These are phyloP conservation scores for Asarcornis scutulata DNA, from an alignment of 2,113 vertebrate species.

Conservation along the genomic window DNA sequence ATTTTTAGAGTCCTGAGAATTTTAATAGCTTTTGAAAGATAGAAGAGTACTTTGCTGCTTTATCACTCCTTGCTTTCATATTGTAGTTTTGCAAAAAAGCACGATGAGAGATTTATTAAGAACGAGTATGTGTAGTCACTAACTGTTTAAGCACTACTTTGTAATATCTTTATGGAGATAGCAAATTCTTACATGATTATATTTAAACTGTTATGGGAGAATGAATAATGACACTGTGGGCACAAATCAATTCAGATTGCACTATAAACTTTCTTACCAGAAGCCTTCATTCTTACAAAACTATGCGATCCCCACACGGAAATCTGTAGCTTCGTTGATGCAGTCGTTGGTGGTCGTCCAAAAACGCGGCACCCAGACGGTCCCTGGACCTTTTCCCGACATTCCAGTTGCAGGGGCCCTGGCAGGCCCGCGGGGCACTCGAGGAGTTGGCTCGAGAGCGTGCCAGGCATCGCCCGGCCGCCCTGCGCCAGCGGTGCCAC, in stretches of 20 bases:
- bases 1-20: not conserved
- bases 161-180: not conserved
- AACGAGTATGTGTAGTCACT: not conserved
- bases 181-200: not conserved
- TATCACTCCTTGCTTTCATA: not conserved
- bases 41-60: not conserved
- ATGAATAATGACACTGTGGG: constrained; percentile 54
- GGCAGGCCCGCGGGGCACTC: constrained; percentile 3
- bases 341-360: not conserved
- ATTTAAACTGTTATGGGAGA: constrained; percentile 18
- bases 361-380: not conserved
- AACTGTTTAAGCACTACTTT: not conserved
- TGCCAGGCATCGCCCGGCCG: rapidly evolving
- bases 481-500: not conserved
- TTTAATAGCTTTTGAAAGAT: not conserved
- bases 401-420: constrained; percentile 49
- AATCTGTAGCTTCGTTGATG: not conserved
- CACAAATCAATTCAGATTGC: constrained; percentile 58
- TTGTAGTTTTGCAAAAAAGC: not conserved
- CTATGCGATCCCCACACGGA: not conserved
- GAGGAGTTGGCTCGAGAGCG: constrained; percentile 45
- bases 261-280: constrained; percentile 45
- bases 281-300: constrained; percentile 57
- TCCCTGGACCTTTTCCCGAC: constrained; percentile 25
- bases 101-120: not conserved